Percentiles rank a stretch among this genome's conserved stretches.
phyloP scores from a whole-genome alignment of 2,797 vertebrate species.

The Lycodopsis pacificus region DNA sequence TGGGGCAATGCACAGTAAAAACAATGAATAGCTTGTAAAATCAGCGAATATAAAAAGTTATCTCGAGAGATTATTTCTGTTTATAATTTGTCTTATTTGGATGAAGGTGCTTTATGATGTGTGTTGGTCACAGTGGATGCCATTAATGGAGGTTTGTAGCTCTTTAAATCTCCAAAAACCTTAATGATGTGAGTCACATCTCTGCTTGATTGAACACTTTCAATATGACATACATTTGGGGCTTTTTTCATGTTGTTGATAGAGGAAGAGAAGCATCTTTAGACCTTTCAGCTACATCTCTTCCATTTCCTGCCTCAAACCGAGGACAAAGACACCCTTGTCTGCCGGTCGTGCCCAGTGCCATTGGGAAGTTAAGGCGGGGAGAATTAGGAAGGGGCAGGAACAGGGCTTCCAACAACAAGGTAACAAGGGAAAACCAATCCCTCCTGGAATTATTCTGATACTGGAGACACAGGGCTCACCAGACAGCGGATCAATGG shows the following conservation, averaged over 20 bases:
- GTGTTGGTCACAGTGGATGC: background rate
- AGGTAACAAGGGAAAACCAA: conserved; percentile 87
- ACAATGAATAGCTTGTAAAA: background rate
- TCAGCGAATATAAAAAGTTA: background rate
- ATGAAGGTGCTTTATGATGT: background rate
- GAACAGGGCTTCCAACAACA: conserved; percentile 84
- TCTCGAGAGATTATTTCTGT: background rate
- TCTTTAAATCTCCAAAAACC: background rate
- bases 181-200: background rate
- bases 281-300: conserved; percentile 57
- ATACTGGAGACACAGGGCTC: conserved; percentile 81
- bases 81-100: background rate
- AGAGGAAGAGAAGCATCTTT: conserved; percentile 51
- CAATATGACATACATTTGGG: background rate
- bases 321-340: conserved; percentile 82
- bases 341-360: conserved; percentile 65
- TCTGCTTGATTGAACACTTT: background rate
- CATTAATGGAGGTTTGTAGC: background rate
- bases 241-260: conserved; percentile 5
- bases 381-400: conserved; percentile 84
- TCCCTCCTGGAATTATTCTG: conserved; percentile 84
- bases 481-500: conserved; percentile 82
- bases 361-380: conserved; percentile 80
- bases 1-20: background rate
- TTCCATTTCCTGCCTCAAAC: conserved; percentile 67